Percentiles rank a stretch among this genome's conserved stretches.
Evolutionary conservation across 2,113 vertebrate genomes (phyloP).

Genomic region (Sylvia atricapilla): DNA sequence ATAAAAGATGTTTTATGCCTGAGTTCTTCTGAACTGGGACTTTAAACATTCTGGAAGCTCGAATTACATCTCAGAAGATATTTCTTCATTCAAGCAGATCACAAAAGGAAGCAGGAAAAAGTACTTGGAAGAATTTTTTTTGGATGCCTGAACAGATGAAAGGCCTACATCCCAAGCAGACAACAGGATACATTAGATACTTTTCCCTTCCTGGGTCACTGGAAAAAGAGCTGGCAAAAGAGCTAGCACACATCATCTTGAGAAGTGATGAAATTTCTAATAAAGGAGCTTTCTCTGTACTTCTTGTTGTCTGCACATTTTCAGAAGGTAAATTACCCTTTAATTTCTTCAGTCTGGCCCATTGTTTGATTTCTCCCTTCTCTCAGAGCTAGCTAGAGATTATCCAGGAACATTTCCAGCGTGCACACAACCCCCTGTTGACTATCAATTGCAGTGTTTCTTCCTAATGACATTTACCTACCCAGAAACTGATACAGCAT

Average conservation of each 20-base stretch:
- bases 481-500: not conserved
- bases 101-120: not conserved
- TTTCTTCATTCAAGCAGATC: not conserved
- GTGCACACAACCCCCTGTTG: not conserved
- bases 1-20: not conserved
- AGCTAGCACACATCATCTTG: not conserved
- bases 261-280: not conserved
- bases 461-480: not conserved
- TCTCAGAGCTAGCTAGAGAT: not conserved
- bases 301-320: not conserved
- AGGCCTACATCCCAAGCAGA: not conserved
- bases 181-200: not conserved
- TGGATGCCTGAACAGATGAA: not conserved
- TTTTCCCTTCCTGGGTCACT: not conserved
- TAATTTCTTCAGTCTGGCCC: not conserved
- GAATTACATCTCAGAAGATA: not conserved
- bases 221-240: not conserved
- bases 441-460: not conserved
- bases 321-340: not conserved
- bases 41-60: not conserved
- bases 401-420: not conserved
- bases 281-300: not conserved
- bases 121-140: not conserved
- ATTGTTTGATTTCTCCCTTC: not conserved
- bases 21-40: not conserved